Base-by-base conservation (phyloP, 1,140 invertebrate genomes). In the Tachypleus tridentatus region DNA sequence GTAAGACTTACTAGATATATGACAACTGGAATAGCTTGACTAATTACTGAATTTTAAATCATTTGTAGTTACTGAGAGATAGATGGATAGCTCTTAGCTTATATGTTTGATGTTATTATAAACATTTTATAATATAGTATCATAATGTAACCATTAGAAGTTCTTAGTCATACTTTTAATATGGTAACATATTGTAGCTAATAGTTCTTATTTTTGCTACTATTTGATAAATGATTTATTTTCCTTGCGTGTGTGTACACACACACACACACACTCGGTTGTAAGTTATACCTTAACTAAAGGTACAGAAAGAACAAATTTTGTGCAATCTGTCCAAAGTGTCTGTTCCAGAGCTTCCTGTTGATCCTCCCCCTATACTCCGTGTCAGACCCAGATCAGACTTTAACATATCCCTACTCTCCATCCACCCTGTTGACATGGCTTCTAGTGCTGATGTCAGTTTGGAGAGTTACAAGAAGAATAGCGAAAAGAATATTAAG, bases 391-490 rank as follows among this genome's bases (percentile, higher is more conserved):
- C 63, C 5, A 29, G 62, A 54, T 62, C 51, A 62, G 57, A 64
- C 64, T 60, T 57, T 4, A 64, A 64, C 9, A 67, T 67, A 50
- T 67, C 51, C 60, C 60, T 62, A 9, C 57, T 67, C 29, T 49
- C 64, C 8, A n/a, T 68, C 8, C 63, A 64, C 52, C 53, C 61
- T 51, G 61, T 65, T 52, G 67, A 68, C 58, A 58, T 63, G 47
- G 59, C 67, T 68, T 65, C 67, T 53, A 68, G 67, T 52, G 61
- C 61, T 65, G 67, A 68, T 63, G 64, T 68, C 57, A 65, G 67
- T 63, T 61, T 68, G 64, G 64, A 68, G 58, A 68, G 65, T 58
- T 65, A 63, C 47, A 68, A 60, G 49, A 68, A 68, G 56, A 49
- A 49, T 47, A 48, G 29, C 10, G 58, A 4, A 49, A 48, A 48